Evolutionary conservation across 2,888 invertebrate genomes (phyloP).

Genomic region (Cabera pusaria): DNA sequence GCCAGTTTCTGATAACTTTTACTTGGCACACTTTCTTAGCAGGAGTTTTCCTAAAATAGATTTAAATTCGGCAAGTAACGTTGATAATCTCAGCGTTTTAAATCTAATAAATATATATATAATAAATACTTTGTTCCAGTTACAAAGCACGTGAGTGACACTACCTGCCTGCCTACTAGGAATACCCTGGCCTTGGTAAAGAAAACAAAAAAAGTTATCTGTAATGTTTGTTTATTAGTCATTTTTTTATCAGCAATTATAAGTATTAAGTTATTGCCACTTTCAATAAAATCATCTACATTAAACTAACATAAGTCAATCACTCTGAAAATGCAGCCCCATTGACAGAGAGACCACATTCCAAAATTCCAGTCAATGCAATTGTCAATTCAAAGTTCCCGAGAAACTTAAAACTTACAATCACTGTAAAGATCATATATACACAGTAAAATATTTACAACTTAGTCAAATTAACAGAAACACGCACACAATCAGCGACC

Average conservation of each 20-base stretch:
- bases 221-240: constrained; percentile 58
- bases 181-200: too few relatives aligned
- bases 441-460: constrained; percentile 70
- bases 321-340: constrained; percentile 20
- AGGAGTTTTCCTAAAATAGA: too few relatives aligned
- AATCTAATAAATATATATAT: too few relatives aligned
- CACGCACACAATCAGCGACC: constrained; percentile 42
- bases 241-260: constrained; percentile 70
- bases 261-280: constrained; percentile 60
- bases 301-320: constrained; percentile 5
- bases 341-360: constrained; percentile 26
- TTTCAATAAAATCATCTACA: constrained; percentile 35
- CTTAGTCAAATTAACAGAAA: constrained; percentile 57
- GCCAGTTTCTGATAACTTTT: too few relatives aligned
- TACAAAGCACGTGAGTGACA: too few relatives aligned
- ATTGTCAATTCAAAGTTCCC: constrained; percentile 48
- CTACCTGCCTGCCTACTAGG: too few relatives aligned
- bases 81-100: too few relatives aligned
- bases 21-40: too few relatives aligned
- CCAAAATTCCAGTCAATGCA: constrained; percentile 35
- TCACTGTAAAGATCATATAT: constrained; percentile 58
- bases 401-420: constrained; percentile 71
- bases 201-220: constrained; percentile 15
- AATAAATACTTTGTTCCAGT: too few relatives aligned
- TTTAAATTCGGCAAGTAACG: too few relatives aligned